A percentile compares a stretch with the other conserved stretches of the same genome.
These are phyloP conservation scores for Pachymerium ferrugineum DNA, from an alignment of 2,888 invertebrate genomes.

Conservation along the genomic window DNA sequence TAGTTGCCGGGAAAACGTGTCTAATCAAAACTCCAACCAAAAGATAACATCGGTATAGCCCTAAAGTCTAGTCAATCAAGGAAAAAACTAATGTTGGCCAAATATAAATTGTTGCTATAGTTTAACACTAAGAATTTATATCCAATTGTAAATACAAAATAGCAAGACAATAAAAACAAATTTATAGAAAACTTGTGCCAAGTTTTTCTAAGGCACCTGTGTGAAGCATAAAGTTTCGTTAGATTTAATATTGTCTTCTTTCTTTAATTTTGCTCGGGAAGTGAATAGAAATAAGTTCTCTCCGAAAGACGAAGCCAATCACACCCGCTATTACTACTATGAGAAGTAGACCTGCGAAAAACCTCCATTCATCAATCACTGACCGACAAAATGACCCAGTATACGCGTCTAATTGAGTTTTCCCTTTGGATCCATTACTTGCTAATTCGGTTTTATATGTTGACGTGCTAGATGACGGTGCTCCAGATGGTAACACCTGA, in stretches of 20 bases:
- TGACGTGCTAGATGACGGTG: neutral
- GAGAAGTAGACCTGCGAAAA: neutral
- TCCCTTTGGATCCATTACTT: neutral
- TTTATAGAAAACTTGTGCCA: neutral
- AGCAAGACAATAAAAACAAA: neutral
- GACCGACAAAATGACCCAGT: neutral
- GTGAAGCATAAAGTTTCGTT: neutral
- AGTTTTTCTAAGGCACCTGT: neutral
- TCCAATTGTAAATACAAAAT: slow-evolving; percentile 7
- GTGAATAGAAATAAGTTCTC: neutral
- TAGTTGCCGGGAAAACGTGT: slow-evolving; percentile 38
- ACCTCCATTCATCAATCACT: neutral
- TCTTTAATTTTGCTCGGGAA: neutral
- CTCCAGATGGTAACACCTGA: neutral
- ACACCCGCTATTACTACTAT: neutral
- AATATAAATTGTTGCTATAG: neutral
- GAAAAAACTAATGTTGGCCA: neutral
- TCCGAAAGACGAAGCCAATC: neutral
- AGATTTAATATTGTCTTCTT: neutral
- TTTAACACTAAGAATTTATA: neutral
- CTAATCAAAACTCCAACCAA: slow-evolving; percentile 30
- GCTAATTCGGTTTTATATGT: neutral
- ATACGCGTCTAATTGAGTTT: neutral
- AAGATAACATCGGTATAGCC: neutral
- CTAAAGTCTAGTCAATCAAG: neutral